Evolutionary conservation across 2,888 invertebrate genomes (phyloP), one percentile per base, ranked within the genome.

Genomic region (Nephrotoma flavescens): DNA sequence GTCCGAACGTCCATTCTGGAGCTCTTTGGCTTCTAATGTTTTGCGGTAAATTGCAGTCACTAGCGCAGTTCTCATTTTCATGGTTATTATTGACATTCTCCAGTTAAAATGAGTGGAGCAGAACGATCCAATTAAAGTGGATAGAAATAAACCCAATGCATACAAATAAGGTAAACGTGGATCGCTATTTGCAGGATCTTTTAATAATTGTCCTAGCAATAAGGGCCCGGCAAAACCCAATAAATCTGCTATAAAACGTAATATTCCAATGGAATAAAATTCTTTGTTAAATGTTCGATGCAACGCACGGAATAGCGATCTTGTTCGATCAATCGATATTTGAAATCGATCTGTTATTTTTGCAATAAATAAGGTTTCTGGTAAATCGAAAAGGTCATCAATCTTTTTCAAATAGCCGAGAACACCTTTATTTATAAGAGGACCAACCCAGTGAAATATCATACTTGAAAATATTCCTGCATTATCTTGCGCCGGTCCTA

Each of bases 101-200:
- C 98, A 98, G 90, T 96, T 96, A 91, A 98, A 99, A 90, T 99
- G 98, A 0, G 96, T 94, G 88, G 95, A 96, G 89, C 96, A 96
- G 86, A 98, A 91, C 0, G 98, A 95, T 96, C 96, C 95, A 90
- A 95, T 91, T 89, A 96, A 90, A 6, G 96, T 94, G 15, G 94
- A 92, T 9, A 92, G 88, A 90, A 96, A 94, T 88, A 97, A 92
- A 2, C 95, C 94, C 6, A 92, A 90, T 0, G 96, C 96, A 89
- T 94, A 95, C 1, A 93, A 89, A 89, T 95, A 95, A 0, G 93
- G 92, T 89, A 93, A 93, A 87, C 94, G 91, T 88, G 95, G 94
- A 89, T 95, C 94, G 90, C 97, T 96, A 87, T 97, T 95, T 90
- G 95, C 87, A 1, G 87, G 71, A 87, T 90, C 90, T 41, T 93